Percentiles rank a stretch among this genome's conserved stretches.
Evolutionary conservation across 2,888 invertebrate genomes (phyloP).

Genomic region (Sepiola atlantica): DNA sequence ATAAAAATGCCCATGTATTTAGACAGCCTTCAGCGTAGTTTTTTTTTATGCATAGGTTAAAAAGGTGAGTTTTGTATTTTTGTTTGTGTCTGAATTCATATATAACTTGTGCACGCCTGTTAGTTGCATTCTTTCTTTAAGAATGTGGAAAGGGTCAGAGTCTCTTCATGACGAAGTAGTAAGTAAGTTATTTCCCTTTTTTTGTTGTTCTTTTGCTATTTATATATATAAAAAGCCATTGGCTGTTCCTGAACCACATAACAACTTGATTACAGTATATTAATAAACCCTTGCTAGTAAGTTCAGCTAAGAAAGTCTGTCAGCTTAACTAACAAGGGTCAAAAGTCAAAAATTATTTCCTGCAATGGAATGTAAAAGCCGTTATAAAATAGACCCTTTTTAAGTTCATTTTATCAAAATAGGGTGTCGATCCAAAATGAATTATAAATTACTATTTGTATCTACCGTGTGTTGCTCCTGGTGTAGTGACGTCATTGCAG

Average conservation of each 20-base stretch:
- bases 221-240: background rate
- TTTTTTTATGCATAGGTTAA: background rate
- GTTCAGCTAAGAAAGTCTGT: background rate
- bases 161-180: background rate
- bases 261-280: background rate
- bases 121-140: background rate
- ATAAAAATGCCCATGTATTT: constrained; percentile 11
- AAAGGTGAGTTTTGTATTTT: background rate
- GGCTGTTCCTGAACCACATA: background rate
- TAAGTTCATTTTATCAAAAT: too few relatives aligned
- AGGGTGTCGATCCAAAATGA: too few relatives aligned
- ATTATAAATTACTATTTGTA: too few relatives aligned
- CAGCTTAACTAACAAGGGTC: background rate
- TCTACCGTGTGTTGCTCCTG: too few relatives aligned
- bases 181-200: background rate
- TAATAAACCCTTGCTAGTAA: background rate
- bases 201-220: too few relatives aligned
- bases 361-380: too few relatives aligned
- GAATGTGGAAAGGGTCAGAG: background rate
- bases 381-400: too few relatives aligned
- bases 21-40: background rate
- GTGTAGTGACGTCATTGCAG: too few relatives aligned
- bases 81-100: background rate
- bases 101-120: background rate
- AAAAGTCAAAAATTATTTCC: background rate